Base-by-base conservation (phyloP, 2,797 vertebrate genomes). In the Tarsius wallacei region DNA sequence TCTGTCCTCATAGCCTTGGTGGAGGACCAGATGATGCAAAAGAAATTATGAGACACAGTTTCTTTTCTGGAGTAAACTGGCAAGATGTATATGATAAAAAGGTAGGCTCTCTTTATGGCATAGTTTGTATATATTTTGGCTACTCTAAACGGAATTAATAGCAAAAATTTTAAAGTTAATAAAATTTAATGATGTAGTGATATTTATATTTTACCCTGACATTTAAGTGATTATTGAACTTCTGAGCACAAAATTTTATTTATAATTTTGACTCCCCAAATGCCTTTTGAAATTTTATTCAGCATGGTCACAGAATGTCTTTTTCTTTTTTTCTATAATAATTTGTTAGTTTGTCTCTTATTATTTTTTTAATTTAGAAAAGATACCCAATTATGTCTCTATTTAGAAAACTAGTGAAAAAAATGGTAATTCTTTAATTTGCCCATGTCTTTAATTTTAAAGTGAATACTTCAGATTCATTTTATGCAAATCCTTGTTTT, bases 41-140 rank as follows among this genome's bases (percentile, higher is more conserved):
- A 98, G 99, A 99, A 99, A 99, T 99, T 97, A 99, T 99, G 99
- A 99, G 99, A 96, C 99, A 99, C 97, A 99, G 99, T 98, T 99
- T 99, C 99, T 99, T 99, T 98, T 99, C 99, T 98, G 99, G 99
- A 96, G 98, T 99, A 57, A 99, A 99, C 98, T 99, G 99, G 99
- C 99, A 99, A 98, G 99, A 99, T 97, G 99, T 99, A 19, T 99
- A 99, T 95, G 99, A 99, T 98, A 99, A 99, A 99, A 99, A 99
- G 99, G 99, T 99, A 99, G 3, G 98, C 42, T 76, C 19, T 91
- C 28, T 96, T 84, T 51, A 0, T 77, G 70, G 15, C 19, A 49
- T 22, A 73, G 22, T 90, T 13, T 82, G 77, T 82, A 61, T 96
- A 53, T 42, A 10, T 97, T 94, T 91, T 97, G 81, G 16, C 55